Percentiles rank a stretch among this genome's conserved stretches.
Evolutionary conservation across 1,140 invertebrate genomes (phyloP).

Genomic region (Schlechtendalia chinensis): DNA sequence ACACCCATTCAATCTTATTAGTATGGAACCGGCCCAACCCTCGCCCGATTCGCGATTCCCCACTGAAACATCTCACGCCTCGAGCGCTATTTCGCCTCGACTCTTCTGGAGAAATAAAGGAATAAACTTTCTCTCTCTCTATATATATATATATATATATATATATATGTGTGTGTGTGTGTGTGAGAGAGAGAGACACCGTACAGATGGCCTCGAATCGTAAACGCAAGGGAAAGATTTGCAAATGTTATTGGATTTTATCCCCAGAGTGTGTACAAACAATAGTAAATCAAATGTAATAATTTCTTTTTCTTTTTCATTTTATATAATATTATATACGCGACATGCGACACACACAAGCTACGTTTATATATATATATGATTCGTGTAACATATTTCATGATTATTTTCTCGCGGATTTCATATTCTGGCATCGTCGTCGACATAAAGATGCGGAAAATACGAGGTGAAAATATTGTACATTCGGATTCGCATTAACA

Average conservation of each 20-base stretch:
- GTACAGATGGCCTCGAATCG: neutral
- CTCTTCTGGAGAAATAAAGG: too few relatives aligned
- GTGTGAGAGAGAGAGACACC: neutral
- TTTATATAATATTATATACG: neutral
- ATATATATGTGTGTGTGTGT: neutral
- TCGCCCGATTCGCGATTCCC: neutral
- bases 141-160: too few relatives aligned
- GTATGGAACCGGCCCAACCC: neutral
- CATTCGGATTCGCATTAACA: neutral
- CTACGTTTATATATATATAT: too few relatives aligned
- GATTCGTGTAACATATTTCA: neutral
- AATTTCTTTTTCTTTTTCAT: conserved; percentile 24
- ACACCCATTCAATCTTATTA: conserved; percentile 20
- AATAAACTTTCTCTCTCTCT: neutral
- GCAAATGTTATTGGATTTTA: conserved; percentile 16
- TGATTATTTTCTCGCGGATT: conserved; percentile 6
- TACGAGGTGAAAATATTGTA: neutral
- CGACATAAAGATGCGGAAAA: neutral
- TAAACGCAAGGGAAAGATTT: conserved; percentile 15
- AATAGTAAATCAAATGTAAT: conserved; percentile 37
- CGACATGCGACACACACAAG: neutral
- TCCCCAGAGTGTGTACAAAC: conserved; percentile 10
- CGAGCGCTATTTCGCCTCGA: neutral
- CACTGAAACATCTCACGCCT: neutral
- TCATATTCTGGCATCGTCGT: conserved; percentile 23